Evolutionary conservation across 2,888 invertebrate genomes (phyloP).

Genomic region (Sphaerophoria rueppellii): DNA sequence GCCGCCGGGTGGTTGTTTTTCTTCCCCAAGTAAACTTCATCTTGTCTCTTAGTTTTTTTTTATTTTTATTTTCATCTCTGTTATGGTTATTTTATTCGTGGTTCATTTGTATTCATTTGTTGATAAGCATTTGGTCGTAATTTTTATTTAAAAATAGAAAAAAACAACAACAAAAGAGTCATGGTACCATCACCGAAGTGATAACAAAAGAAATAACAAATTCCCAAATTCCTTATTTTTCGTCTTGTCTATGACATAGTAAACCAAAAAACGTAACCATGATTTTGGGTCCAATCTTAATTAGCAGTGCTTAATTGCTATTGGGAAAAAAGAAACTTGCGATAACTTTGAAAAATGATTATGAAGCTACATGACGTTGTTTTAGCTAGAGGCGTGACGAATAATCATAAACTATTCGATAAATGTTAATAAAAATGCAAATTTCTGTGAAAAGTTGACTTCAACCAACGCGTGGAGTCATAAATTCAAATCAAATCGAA

Average conservation of each 20-base stretch:
- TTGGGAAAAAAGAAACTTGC: slow-evolving; percentile 16
- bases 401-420: slow-evolving; percentile 6
- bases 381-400: slow-evolving; percentile 2
- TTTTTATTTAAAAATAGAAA: slow-evolving; percentile 18
- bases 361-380: neutral
- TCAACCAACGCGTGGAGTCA: neutral
- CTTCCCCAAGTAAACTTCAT: slow-evolving; percentile 10
- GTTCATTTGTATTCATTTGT: slow-evolving; percentile 73
- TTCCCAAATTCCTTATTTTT: slow-evolving; percentile 9
- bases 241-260: slow-evolving; percentile 23
- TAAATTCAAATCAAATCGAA: neutral
- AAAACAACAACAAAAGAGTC: slow-evolving; percentile 31
- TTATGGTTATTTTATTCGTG: slow-evolving; percentile 69
- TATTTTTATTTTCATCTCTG: slow-evolving; percentile 29
- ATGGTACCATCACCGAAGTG: slow-evolving; percentile 47
- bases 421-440: neutral
- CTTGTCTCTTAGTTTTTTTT: slow-evolving; percentile 29
- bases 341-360: slow-evolving; percentile 20
- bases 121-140: slow-evolving; percentile 61
- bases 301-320: slow-evolving; percentile 21
- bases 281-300: slow-evolving; percentile 32
- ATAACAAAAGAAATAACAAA: slow-evolving; percentile 31
- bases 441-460: neutral
- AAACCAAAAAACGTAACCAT: slow-evolving; percentile 6
- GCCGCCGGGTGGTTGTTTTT: slow-evolving; percentile 19